Evolutionary conservation across 2,113 vertebrate species (phyloP).

Genomic region (Poeciliopsis prolifica): DNA sequence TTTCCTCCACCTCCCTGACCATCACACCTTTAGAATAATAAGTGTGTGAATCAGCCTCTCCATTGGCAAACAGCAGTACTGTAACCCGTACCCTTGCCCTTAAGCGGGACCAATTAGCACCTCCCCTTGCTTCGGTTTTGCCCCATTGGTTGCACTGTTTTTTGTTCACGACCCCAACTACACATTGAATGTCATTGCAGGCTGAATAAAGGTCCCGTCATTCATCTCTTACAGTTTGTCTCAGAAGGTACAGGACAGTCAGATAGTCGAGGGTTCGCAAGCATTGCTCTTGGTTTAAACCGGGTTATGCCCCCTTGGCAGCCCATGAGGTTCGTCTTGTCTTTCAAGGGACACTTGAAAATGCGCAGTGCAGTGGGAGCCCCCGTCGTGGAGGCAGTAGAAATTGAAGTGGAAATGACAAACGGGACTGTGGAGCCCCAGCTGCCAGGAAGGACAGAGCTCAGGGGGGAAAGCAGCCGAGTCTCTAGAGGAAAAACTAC

Average conservation of each 20-base stretch:
- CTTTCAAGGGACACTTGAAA: constrained; percentile 52
- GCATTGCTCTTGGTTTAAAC: constrained; percentile 21
- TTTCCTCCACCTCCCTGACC: constrained; percentile 17
- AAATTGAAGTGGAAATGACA: constrained; percentile 70
- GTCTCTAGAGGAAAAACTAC: constrained; percentile 1
- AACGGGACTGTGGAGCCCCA: constrained; percentile 42
- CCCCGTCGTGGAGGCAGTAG: constrained; percentile 11
- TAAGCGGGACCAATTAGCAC: constrained; percentile 48
- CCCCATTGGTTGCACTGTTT: constrained; percentile 14
- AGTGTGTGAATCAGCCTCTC: constrained; percentile 44
- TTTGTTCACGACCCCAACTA: constrained; percentile 63
- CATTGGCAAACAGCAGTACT: constrained; percentile 24
- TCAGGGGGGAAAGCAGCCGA: constrained; percentile 7
- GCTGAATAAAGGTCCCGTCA: constrained; percentile 36
- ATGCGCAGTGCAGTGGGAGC: constrained; percentile 43
- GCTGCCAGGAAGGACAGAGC: constrained; percentile 40
- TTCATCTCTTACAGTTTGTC: constrained; percentile 55
- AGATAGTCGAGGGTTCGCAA: constrained; percentile 19
- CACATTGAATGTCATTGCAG: constrained; percentile 59
- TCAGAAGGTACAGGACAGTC: constrained; percentile 19
- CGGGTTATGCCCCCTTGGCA: neutral
- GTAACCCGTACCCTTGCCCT: constrained; percentile 16
- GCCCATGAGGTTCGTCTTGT: constrained; percentile 40
- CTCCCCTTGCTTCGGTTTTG: neutral
- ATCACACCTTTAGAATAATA: constrained; percentile 61